Conservation (phyloP, 23 tunicate species). For the Diplosoma virens region DNA sequence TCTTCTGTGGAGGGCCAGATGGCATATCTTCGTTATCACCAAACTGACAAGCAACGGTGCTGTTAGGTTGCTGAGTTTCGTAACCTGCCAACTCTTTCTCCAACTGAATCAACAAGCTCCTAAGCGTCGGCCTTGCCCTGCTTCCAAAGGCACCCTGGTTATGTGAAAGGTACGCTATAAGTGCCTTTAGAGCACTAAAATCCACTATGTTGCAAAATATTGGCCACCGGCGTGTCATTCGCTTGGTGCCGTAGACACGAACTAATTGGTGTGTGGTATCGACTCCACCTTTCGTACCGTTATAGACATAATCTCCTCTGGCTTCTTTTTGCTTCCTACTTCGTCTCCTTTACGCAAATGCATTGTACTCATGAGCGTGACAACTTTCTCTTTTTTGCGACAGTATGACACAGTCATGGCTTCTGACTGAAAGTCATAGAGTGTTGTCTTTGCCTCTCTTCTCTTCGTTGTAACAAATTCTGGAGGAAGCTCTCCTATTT, state of each 20-base stretch:
- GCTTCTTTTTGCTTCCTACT: neutral
- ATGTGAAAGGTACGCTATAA: neutral
- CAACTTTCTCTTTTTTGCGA: too few relatives aligned
- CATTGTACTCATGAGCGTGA: slow-evolving; percentile 4
- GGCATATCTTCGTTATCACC: neutral
- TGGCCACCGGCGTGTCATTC: slow-evolving; percentile 13
- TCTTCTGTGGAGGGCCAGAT: neutral
- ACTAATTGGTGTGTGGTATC: too few relatives aligned
- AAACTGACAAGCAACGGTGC: neutral
- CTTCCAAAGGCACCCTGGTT: neutral
- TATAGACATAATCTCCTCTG: neutral
- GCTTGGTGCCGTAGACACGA: slow-evolving; percentile 1
- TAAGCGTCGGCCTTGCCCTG: neutral
- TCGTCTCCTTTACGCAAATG: neutral
- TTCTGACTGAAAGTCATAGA: too few relatives aligned
- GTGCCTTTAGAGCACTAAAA: too few relatives aligned
- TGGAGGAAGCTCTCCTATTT: neutral
- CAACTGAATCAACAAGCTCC: too few relatives aligned
- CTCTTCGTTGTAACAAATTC: too few relatives aligned
- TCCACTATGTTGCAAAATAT: slow-evolving; percentile 1
- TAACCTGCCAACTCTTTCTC: neutral
- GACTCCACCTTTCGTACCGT: too few relatives aligned
- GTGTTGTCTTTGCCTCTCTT: too few relatives aligned
- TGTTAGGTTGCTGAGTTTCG: neutral
- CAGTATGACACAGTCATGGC: too few relatives aligned